These are phyloP conservation scores for Drosophila eohydei DNA, from an alignment of 2,888 invertebrate genomes.

Conservation along the genomic window DNA sequence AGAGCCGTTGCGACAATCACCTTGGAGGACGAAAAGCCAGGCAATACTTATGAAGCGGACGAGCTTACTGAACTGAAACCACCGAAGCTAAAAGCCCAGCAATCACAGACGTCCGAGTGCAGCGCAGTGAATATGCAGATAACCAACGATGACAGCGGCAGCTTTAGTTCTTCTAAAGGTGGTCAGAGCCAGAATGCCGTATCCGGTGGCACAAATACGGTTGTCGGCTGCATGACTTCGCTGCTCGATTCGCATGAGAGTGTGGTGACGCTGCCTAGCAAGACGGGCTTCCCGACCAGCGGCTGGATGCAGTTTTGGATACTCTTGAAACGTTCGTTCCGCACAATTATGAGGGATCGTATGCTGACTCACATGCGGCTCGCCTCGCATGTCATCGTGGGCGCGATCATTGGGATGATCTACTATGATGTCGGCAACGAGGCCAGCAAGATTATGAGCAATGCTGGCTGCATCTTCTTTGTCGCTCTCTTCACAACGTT, in stretches of 20 bases:
- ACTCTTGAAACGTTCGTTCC: slow-evolving; percentile 92
- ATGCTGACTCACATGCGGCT: slow-evolving; percentile 95
- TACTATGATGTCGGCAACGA: slow-evolving; percentile 97
- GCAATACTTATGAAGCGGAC: slow-evolving; percentile 79
- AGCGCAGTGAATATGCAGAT: slow-evolving; percentile 79
- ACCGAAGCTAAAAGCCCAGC: slow-evolving; percentile 80
- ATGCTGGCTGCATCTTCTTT: slow-evolving; percentile 98
- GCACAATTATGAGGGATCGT: slow-evolving; percentile 93
- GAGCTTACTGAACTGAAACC: slow-evolving; percentile 85
- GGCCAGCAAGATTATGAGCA: slow-evolving; percentile 97
- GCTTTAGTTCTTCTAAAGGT: slow-evolving; percentile 77
- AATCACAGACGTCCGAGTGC: slow-evolving; percentile 82
- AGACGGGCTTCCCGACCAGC: slow-evolving; percentile 92
- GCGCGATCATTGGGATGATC: slow-evolving; percentile 95
- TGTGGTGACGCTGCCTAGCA: slow-evolving; percentile 88
- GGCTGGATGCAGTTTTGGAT: slow-evolving; percentile 95
- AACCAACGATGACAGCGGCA: slow-evolving; percentile 76
- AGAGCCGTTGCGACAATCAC: slow-evolving; percentile 79
- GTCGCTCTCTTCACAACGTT: slow-evolving; percentile 98
- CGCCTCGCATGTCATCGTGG: slow-evolving; percentile 90
- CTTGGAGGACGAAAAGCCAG: slow-evolving; percentile 85
- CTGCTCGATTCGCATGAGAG: slow-evolving; percentile 90
- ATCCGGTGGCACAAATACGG: slow-evolving; percentile 49
- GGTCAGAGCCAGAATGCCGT: slow-evolving; percentile 84
- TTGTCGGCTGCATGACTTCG: slow-evolving; percentile 88